Evolutionary conservation across 1,140 invertebrate genomes (phyloP).

Genomic region (Lordiphosa mommai): DNA sequence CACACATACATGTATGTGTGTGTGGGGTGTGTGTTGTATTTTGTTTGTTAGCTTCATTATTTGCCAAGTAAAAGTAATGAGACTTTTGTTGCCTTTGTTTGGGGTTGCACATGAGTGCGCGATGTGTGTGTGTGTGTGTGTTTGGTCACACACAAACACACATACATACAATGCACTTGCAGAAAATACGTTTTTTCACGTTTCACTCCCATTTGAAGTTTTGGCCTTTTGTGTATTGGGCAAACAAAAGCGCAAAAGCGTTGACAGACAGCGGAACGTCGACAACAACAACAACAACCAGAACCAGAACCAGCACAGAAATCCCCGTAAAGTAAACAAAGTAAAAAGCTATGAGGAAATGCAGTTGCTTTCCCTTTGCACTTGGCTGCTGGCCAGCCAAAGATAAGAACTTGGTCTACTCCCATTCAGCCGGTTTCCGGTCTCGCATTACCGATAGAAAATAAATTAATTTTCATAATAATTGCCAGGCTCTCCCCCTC

Average conservation of each 20-base stretch:
- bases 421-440: neutral
- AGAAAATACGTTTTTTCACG: conserved; percentile 19
- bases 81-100: conserved; percentile 73
- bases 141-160: conserved; percentile 9
- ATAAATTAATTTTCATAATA: conserved; percentile 77
- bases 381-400: conserved; percentile 34
- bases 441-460: conserved; percentile 60
- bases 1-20: neutral
- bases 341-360: conserved; percentile 47
- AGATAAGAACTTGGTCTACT: conserved; percentile 39
- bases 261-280: conserved; percentile 44
- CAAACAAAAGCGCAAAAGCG: conserved; percentile 67
- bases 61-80: conserved; percentile 77
- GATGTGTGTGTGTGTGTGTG: neutral
- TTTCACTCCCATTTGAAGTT: conserved; percentile 10
- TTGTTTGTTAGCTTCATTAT: conserved; percentile 67
- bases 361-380: conserved; percentile 2
- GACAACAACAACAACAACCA: conserved; percentile 16
- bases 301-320: too few species aligned
- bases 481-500: conserved; percentile 29
- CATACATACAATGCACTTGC: neutral
- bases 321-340: conserved; percentile 35
- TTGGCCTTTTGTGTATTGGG: conserved; percentile 65
- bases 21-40: conserved; percentile 13
- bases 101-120: conserved; percentile 71